Percentiles rank a stretch among this genome's conserved stretches.
Conservation (phyloP, 1,140 invertebrate species). For the Metaphire vulgaris region DNA sequence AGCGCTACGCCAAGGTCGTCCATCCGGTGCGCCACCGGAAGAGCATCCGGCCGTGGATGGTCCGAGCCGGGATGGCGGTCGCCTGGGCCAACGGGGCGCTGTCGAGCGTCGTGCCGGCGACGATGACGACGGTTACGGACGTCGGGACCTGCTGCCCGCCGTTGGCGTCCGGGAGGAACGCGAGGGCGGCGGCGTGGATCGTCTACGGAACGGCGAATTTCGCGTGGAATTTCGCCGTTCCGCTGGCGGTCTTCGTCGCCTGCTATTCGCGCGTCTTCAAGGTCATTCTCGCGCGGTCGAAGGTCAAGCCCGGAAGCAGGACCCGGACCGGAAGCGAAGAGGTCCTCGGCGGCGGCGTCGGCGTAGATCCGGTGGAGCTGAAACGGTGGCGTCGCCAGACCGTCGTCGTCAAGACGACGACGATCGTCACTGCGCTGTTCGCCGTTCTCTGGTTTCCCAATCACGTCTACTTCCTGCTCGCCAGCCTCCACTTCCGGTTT, state of each 20-base stretch:
- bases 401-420: background rate
- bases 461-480: background rate
- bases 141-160: background rate
- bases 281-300: background rate
- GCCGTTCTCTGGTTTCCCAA: background rate
- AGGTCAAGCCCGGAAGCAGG: background rate
- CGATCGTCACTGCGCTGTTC: background rate
- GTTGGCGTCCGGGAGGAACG: no score
- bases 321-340: background rate
- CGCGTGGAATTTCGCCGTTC: background rate
- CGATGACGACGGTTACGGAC: background rate
- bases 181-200: background rate
- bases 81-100: background rate
- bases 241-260: background rate
- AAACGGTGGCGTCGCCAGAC: background rate
- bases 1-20: background rate
- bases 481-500: background rate
- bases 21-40: background rate
- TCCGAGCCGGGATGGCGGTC: background rate
- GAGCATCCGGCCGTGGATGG: background rate
- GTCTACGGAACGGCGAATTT: background rate
- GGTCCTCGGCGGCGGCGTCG: background rate
- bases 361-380: background rate
- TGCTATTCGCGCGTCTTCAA: background rate
- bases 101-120: background rate